These are phyloP conservation scores for Crypturellus undulatus DNA, from an alignment of 2,113 vertebrate genomes.

Conservation along the genomic window DNA sequence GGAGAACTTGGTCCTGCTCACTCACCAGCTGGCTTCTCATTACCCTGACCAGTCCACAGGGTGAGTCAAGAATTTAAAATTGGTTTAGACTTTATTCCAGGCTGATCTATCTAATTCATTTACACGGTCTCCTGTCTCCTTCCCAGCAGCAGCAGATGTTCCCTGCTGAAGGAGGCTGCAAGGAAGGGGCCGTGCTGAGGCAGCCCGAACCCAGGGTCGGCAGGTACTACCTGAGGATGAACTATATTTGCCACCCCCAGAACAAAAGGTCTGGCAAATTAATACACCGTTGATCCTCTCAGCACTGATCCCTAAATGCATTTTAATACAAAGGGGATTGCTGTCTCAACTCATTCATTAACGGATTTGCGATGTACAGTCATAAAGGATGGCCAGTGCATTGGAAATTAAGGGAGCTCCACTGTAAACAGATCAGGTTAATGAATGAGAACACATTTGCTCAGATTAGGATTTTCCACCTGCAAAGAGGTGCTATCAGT, in stretches of 20 bases:
- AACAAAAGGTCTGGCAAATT: constrained; percentile 67
- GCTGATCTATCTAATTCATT: not conserved
- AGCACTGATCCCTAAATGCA: constrained; percentile 57
- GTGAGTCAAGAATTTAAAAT: not conserved
- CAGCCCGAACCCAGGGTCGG: not conserved
- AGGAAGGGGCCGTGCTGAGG: not conserved
- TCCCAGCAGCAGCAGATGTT: not conserved
- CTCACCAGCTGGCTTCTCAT: not conserved
- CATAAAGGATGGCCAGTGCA: constrained; percentile 18
- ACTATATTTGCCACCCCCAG: constrained; percentile 16
- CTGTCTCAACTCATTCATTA: constrained; percentile 70
- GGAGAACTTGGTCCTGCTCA: too few relatives aligned
- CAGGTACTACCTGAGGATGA: not conserved
- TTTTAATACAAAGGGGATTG: constrained; percentile 69
- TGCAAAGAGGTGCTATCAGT: not conserved
- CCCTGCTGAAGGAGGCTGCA: not conserved
- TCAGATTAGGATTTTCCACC: not conserved
- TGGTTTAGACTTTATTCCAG: not conserved
- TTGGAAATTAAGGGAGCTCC: constrained; percentile 50
- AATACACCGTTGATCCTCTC: constrained; percentile 42
- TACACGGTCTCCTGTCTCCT: not conserved
- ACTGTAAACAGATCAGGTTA: constrained; percentile 21
- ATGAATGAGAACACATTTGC: not conserved
- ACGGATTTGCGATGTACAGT: constrained; percentile 59
- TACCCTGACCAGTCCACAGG: not conserved